These are phyloP conservation scores for Tenthredo livida DNA, from an alignment of 2,888 invertebrate species.

Conservation along the genomic window DNA sequence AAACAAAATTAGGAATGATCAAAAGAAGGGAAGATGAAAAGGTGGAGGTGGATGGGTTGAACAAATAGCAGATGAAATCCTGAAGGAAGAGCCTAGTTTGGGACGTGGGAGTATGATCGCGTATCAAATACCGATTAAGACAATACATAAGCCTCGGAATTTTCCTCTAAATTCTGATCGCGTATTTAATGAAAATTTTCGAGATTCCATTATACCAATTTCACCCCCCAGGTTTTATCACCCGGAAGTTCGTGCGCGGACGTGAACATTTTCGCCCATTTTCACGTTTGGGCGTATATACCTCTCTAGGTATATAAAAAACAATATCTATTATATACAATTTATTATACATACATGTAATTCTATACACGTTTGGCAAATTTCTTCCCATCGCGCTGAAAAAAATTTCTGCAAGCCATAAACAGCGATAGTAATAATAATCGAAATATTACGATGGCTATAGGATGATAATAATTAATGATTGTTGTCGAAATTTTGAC, in stretches of 20 bases:
- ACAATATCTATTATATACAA: too few species aligned
- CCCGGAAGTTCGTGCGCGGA: not conserved
- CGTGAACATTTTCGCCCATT: not conserved
- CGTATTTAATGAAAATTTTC: constrained; percentile 34
- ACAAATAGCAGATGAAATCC: too few species aligned
- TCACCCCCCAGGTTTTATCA: not conserved
- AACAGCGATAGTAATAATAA: not conserved
- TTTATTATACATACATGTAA: too few species aligned
- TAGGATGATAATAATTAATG: not conserved
- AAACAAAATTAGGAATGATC: too few species aligned
- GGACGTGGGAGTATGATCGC: not conserved
- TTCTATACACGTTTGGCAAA: too few species aligned
- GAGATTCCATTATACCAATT: constrained; percentile 16
- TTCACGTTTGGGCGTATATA: not conserved
- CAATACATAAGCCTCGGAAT: constrained; percentile 1
- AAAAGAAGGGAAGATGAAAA: too few species aligned
- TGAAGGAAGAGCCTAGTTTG: too few species aligned
- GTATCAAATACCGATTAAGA: constrained; percentile 36
- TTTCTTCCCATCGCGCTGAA: not conserved
- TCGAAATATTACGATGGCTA: too few species aligned
- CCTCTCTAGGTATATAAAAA: not conserved
- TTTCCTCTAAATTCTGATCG: constrained; percentile 4
- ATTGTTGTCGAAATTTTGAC: not conserved
- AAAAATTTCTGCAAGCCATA: not conserved
- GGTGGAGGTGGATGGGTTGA: too few species aligned